A percentile compares a stretch with the other conserved stretches of the same genome.
Evolutionary conservation across 2,888 invertebrate genomes (phyloP).

Genomic region (Trachelus troglodyta): DNA sequence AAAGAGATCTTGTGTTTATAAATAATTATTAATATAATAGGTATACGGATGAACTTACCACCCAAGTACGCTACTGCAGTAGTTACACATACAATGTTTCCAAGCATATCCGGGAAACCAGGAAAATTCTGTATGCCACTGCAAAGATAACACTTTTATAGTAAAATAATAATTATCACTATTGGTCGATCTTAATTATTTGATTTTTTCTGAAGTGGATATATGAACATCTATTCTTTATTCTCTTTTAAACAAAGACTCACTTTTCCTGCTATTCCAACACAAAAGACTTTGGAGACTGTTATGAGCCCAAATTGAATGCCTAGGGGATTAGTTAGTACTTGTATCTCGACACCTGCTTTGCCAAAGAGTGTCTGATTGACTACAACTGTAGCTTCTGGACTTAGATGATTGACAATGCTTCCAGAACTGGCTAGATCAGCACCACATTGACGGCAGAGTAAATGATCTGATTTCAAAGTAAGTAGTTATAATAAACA

Average conservation of each 20-base stretch:
- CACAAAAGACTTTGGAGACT: constrained; percentile 70
- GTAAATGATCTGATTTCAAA: constrained; percentile 68
- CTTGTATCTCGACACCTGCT: constrained; percentile 70
- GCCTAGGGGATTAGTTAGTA: constrained; percentile 70
- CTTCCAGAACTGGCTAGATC: constrained; percentile 71
- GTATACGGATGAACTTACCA: constrained; percentile 56
- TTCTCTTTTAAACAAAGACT: constrained; percentile 20
- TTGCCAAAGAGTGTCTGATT: constrained; percentile 70
- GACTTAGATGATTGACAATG: constrained; percentile 69
- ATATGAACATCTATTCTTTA: neutral
- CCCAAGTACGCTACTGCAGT: constrained; percentile 73
- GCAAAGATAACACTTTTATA: constrained; percentile 36
- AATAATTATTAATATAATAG: neutral
- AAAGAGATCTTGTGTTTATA: constrained; percentile 13
- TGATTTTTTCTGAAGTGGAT: neutral
- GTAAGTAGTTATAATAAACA: constrained; percentile 4
- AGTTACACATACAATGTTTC: constrained; percentile 73
- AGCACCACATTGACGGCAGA: constrained; percentile 72
- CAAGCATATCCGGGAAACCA: constrained; percentile 78
- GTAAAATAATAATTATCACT: neutral
- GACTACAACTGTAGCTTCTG: constrained; percentile 66
- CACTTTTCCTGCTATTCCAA: constrained; percentile 68
- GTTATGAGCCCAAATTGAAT: constrained; percentile 70
- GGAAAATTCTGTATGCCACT: constrained; percentile 71
- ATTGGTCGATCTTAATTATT: neutral